Percentiles rank a stretch among this genome's conserved stretches.
Evolutionary conservation across 2,888 invertebrate species (phyloP).

Genomic region (Gastrophysa polygoni): DNA sequence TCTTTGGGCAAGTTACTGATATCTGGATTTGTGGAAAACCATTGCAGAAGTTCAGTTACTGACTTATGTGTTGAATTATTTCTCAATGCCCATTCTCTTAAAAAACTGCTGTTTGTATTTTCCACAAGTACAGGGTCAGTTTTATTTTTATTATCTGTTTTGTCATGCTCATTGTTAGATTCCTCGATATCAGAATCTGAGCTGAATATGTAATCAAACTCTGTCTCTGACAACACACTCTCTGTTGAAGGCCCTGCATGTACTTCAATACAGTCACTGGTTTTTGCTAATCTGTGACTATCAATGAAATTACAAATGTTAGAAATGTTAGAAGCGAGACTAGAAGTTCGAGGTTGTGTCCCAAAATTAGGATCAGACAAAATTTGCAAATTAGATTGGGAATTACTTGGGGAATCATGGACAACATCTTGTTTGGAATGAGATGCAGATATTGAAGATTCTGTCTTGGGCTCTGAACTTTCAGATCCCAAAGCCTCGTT

Average conservation of each 20-base stretch:
- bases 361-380: constrained; percentile 8
- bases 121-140: constrained; percentile 11
- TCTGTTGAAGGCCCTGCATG: constrained; percentile 17
- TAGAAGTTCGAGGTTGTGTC: constrained; percentile 10
- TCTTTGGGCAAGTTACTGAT: constrained; percentile 17
- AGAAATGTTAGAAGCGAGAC: constrained; percentile 1
- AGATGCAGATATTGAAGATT: constrained; percentile 10
- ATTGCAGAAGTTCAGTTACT: constrained; percentile 12
- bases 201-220: constrained; percentile 14
- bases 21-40: constrained; percentile 17
- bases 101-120: constrained; percentile 7
- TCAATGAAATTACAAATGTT: constrained; percentile 8
- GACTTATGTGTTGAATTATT: constrained; percentile 15
- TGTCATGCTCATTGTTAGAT: constrained; percentile 17
- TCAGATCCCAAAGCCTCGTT: constrained; percentile 7
- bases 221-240: constrained; percentile 9
- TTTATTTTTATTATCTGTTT: constrained; percentile 17
- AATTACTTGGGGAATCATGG: constrained; percentile 7
- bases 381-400: constrained; percentile 6
- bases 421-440: constrained; percentile 9
- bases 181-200: constrained; percentile 18
- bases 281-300: constrained; percentile 7
- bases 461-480: constrained; percentile 1
- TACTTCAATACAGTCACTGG: constrained; percentile 15
- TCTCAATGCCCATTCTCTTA: constrained; percentile 11